Percentiles rank a stretch among this genome's conserved stretches.
Evolutionary conservation across 2,888 invertebrate genomes (phyloP).

Genomic region (Epinotia demarniana): DNA sequence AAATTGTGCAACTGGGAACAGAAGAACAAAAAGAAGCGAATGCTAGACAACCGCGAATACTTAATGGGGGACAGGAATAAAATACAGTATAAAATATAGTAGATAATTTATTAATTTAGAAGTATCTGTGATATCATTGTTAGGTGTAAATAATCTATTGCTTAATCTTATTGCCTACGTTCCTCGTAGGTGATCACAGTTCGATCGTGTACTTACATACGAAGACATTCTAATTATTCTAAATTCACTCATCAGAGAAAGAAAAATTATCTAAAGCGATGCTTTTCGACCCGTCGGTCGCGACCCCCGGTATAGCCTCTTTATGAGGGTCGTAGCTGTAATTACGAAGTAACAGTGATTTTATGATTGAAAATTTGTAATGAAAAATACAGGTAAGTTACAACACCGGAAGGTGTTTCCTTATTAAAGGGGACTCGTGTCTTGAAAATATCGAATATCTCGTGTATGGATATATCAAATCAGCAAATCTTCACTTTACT

Average conservation of each 20-base stretch:
- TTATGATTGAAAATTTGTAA: no score
- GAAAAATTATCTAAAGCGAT: background rate
- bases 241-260: background rate
- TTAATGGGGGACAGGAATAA: conserved; percentile 3
- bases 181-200: conserved; percentile 28
- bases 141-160: conserved; percentile 29
- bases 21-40: no score
- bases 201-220: conserved; percentile 16
- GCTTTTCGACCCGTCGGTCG: background rate
- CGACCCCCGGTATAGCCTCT: background rate
- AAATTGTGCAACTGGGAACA: no score
- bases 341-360: no score
- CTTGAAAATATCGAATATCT: no score
- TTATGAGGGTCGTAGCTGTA: background rate
- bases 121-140: conserved; percentile 37
- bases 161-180: conserved; percentile 38
- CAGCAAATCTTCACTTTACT: no score
- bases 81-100: conserved; percentile 27
- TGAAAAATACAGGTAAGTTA: no score
- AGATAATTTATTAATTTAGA: conserved; percentile 34
- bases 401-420: no score
- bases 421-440: no score
- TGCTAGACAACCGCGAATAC: background rate
- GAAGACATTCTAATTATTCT: background rate
- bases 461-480: no score